Conservation (phyloP, 92 coral and sea anemone species). For the Plumapathes pennacea region DNA sequence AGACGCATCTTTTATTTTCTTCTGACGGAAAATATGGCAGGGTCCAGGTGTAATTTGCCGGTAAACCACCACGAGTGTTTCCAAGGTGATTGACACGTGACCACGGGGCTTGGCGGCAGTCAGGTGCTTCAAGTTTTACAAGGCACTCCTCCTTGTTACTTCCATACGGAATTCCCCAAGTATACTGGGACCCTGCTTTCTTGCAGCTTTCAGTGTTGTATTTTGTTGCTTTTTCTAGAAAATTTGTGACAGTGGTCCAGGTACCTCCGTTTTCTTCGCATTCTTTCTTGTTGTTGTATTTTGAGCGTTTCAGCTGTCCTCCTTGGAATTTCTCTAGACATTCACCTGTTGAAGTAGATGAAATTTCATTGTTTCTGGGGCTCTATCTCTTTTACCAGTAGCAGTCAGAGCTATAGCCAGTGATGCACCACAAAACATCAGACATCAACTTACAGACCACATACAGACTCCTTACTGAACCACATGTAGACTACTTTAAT, state of each 20-base stretch:
- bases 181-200: conserved; percentile 38
- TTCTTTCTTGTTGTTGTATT: conserved; percentile 68
- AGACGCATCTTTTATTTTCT: conserved; percentile 62
- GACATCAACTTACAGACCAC: too few relatives aligned
- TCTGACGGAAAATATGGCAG: conserved; percentile 78
- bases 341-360: conserved; percentile 54
- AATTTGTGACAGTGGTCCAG: conserved; percentile 78
- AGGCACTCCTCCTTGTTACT: conserved; percentile 63
- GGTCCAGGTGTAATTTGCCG: conserved; percentile 84
- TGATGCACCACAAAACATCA: too few relatives aligned
- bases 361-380: not conserved
- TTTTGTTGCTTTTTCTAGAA: conserved; percentile 58
- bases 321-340: conserved; percentile 75
- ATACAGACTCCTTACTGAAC: too few relatives aligned
- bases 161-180: conserved; percentile 79
- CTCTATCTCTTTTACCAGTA: too few relatives aligned
- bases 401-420: too few relatives aligned
- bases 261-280: conserved; percentile 70
- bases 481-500: too few relatives aligned
- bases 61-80: conserved; percentile 73
- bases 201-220: conserved; percentile 6
- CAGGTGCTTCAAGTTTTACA: conserved; percentile 62
- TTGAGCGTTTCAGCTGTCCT: conserved; percentile 63
- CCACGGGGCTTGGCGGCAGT: conserved; percentile 74
- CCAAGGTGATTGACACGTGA: conserved; percentile 95